Evolutionary conservation across 1,140 invertebrate species (phyloP).

Genomic region (Carcinoscorpius rotundicauda): DNA sequence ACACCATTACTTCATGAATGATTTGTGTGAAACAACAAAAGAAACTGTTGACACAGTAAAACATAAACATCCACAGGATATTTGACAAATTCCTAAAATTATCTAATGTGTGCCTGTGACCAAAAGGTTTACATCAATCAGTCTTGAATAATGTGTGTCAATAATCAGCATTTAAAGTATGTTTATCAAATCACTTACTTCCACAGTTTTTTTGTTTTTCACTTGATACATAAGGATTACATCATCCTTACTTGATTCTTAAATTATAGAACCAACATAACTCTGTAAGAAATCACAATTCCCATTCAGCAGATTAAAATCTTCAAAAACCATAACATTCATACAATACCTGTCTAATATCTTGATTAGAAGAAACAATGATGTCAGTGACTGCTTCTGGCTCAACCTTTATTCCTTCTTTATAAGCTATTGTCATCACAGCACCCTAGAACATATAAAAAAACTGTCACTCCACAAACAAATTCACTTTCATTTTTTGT

Average conservation of each 20-base stretch:
- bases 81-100: too few species aligned
- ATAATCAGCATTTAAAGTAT: too few species aligned
- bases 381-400: slow-evolving; percentile 64
- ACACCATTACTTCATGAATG: too few species aligned
- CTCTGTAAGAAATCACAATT: neutral
- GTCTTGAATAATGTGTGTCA: too few species aligned
- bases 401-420: slow-evolving; percentile 75
- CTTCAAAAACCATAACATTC: slow-evolving; percentile 26
- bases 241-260: slow-evolving; percentile 20
- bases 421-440: slow-evolving; percentile 80
- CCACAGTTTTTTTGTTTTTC: neutral
- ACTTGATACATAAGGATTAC: neutral
- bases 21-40: too few species aligned
- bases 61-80: too few species aligned
- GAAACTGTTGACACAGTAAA: too few species aligned
- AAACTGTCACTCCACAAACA: slow-evolving; percentile 3
- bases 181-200: neutral
- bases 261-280: slow-evolving; percentile 11
- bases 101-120: too few species aligned
- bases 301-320: slow-evolving; percentile 3
- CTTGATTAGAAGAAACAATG: slow-evolving; percentile 77
- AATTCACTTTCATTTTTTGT: neutral
- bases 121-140: too few species aligned
- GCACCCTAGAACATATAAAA: slow-evolving; percentile 49
- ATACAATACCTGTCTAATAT: slow-evolving; percentile 85